Evolutionary conservation across 2,888 invertebrate species (phyloP), one percentile per base, ranked within the genome.

Genomic region (Harpalus rubripes): DNA sequence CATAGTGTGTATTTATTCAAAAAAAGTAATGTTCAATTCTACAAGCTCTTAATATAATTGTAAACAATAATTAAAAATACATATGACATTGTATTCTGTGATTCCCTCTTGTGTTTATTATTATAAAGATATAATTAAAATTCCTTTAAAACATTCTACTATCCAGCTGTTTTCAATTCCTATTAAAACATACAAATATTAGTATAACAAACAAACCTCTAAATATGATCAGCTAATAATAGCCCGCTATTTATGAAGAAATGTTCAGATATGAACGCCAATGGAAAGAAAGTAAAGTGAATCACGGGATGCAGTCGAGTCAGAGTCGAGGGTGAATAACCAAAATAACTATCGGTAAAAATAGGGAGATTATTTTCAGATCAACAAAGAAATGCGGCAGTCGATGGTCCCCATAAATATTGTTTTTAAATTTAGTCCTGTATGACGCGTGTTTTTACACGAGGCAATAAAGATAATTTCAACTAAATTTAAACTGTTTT

Each of bases 331-430:
- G 83, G 74, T 83, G 83, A 72, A 72, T 74, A 74, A 59, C 74
- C 32, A 83, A 83, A 83, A 83, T 83, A 83, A 83, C 83, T 72
- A 41, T 59, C 22, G 83, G 76, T 83, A 83, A 83, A 83, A 83
- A 83, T 83, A 83, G 83, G 76, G 41, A 83, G 58, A 81, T 83
- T 83, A 83, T 83, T 83, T 83, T 83, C 83, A 83, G 83, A 74
- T 83, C 83, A 82, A 82, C 82, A 83, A 83, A 83, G 83, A 72
- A 74, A 74, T 83, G 83, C 72, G 74, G 32, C 83, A 83, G 59
- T 61, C 59, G 65, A 81, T 63, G 81, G 15, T 81, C 63, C 81
- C 63, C 81, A 81, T 81, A 81, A 81, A 81, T 63, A 81, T 61
- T 61, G 61, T 44, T 61, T 81, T 81, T 81, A 81, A 81, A 78